Evolutionary conservation across 2,113 vertebrate genomes (phyloP), one percentile per base, ranked within the genome.

Genomic region (Hipposideros armiger): DNA sequence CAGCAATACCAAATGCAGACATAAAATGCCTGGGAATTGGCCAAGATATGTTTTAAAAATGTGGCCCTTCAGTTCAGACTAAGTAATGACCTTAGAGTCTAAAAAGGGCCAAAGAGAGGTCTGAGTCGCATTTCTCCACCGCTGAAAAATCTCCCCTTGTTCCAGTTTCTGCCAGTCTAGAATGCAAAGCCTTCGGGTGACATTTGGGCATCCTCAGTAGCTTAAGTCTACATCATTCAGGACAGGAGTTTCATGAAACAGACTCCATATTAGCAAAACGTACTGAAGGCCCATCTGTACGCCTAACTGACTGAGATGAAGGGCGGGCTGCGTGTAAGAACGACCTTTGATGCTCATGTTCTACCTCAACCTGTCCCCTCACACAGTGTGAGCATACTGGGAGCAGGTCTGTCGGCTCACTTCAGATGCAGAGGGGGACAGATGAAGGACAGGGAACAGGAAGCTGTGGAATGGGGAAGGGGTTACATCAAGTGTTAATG

Each of bases 321-420:
- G 77, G 42, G 42, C 45, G 45, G 58, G 30, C 15, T 76, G 26
- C 30, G 5, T 32, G 82, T 22, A 47, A 80, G 91, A 45, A 60
- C 4, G 58, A 87, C 15, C 30, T 74, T 54, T 8, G 36, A 64
- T 3, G 9, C 17, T 11, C 67, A 69, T 19, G 36, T 5, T 54
- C 67, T 64, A 32, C 28, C 24, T 93, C 73, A 56, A 36, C 40
- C 1, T 2, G 36, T 8, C 45, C 28, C 62, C n/a, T 36, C 5
- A 36, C 2, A 2, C 7, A 74, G 13, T 36, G 9, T 7, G 74
- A 30, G 22, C 10, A 15, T 0, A 11, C 0, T 2, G 30, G 47
- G 30, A 89, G n/a, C 14, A 54, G 40, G 74, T 15, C 84, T 30
- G 76, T 36, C 8, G 6, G 15, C 64, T 45, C 13, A 62, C 50